These are phyloP conservation scores for Eulemur rufifrons DNA, from an alignment of 2,113 vertebrate genomes.

Conservation along the genomic window DNA sequence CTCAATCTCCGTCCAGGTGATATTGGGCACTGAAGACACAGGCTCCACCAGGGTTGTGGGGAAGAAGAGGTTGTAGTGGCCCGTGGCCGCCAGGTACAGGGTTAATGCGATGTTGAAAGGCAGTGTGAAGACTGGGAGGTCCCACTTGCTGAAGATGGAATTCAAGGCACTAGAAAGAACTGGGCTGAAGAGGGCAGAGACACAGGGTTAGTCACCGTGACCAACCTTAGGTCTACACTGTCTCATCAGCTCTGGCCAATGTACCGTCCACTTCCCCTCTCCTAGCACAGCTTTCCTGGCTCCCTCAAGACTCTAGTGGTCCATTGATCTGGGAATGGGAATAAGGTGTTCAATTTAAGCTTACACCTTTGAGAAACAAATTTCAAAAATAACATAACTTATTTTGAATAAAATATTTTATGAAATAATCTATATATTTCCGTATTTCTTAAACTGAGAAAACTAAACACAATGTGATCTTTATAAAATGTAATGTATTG, in stretches of 20 bases:
- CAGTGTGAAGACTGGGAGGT: constrained; percentile 92
- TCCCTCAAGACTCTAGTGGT: neutral
- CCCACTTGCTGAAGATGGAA: constrained; percentile 91
- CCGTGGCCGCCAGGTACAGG: constrained; percentile 90
- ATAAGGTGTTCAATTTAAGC: neutral
- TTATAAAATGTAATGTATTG: neutral
- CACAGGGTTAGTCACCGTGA: neutral
- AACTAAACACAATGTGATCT: neutral
- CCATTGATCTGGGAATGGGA: neutral
- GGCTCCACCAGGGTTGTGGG: constrained; percentile 89
- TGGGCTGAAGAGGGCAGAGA: constrained; percentile 82
- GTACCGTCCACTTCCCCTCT: neutral
- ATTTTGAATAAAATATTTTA: constrained; percentile 16
- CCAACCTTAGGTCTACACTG: neutral
- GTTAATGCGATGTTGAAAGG: constrained; percentile 93
- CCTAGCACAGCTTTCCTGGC: neutral
- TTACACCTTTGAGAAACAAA: neutral
- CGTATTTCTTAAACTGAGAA: neutral
- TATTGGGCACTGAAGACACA: constrained; percentile 85
- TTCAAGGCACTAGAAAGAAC: constrained; percentile 90
- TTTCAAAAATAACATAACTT: neutral
- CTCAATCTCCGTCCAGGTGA: constrained; percentile 90
- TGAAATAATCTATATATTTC: neutral
- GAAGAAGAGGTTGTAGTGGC: constrained; percentile 92
- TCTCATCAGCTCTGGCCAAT: neutral